Percentiles rank a stretch among this genome's conserved stretches.
These are phyloP conservation scores for Lycophotia porphyrea DNA, from an alignment of 2,888 invertebrate genomes.

Conservation along the genomic window DNA sequence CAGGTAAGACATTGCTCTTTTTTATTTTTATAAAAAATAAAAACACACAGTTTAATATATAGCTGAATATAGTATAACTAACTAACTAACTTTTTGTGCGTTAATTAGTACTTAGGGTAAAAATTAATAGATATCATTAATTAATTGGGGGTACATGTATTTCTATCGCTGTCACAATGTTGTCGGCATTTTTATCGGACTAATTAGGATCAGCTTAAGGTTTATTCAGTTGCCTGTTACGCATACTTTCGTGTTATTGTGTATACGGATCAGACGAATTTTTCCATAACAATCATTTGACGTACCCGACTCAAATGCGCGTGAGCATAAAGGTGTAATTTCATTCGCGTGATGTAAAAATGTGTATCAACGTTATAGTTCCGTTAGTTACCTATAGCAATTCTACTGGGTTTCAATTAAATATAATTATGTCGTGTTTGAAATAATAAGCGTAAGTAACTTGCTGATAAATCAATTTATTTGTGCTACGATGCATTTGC, in stretches of 20 bases:
- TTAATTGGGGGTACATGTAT: conserved; percentile 1
- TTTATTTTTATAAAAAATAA: not conserved
- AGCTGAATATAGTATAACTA: not conserved
- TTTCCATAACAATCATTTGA: conserved; percentile 61
- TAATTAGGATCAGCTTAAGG: conserved; percentile 21
- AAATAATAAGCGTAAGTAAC: conserved; percentile 1
- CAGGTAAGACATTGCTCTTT: conserved; percentile 30
- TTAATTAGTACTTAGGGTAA: not conserved
- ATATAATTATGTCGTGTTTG: not conserved
- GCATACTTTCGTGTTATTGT: conserved; percentile 38
- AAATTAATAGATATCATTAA: not conserved
- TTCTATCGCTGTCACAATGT: conserved; percentile 5
- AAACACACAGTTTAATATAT: not conserved
- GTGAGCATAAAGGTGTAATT: conserved; percentile 37
- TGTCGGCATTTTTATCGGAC: not conserved
- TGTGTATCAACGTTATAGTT: not conserved
- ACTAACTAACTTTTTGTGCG: too few species aligned
- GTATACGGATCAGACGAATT: conserved; percentile 44
- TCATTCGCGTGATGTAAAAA: conserved; percentile 25
- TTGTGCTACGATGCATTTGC: conserved; percentile 17
- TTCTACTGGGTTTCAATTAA: not conserved
- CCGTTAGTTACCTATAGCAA: not conserved
- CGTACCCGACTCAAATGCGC: conserved; percentile 34
- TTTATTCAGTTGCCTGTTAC: not conserved
- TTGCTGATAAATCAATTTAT: conserved; percentile 31